A percentile compares a stretch with the other conserved stretches of the same genome.
Conservation (phyloP, 2,797 vertebrate species). For the Emys orbicularis region DNA sequence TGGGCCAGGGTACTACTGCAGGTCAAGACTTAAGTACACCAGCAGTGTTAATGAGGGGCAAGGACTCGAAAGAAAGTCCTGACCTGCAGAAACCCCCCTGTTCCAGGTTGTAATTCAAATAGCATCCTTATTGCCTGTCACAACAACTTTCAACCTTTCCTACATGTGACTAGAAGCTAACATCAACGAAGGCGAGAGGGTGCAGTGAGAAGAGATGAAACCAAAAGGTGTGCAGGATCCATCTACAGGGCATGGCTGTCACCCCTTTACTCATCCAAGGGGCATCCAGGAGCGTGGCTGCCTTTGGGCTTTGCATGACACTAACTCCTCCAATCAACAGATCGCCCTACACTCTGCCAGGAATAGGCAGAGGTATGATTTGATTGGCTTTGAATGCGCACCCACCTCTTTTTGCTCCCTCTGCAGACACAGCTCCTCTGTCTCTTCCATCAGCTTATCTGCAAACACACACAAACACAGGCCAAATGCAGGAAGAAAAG, state of each 20-base stretch:
- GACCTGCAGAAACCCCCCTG: not conserved
- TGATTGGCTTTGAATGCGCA: not conserved
- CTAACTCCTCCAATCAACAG: not conserved
- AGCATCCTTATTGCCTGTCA: not conserved
- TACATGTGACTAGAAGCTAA: not conserved
- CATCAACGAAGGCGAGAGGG: not conserved
- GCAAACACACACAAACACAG: conserved; percentile 56
- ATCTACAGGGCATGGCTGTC: not conserved
- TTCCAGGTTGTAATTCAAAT: not conserved
- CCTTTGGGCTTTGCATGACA: not conserved
- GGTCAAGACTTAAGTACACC: not conserved
- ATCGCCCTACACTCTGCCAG: not conserved
- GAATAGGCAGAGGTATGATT: not conserved
- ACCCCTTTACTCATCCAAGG: not conserved
- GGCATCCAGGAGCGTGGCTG: not conserved
- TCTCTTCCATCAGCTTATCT: conserved; percentile 99
- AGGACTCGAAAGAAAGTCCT: not conserved
- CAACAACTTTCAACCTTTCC: not conserved
- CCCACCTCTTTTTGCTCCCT: conserved; percentile 94
- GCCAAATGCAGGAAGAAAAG: conserved; percentile 3
- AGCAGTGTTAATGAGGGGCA: not conserved
- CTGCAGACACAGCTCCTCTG: conserved; percentile 94
- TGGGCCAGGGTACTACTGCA: not conserved
- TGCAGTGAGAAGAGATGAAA: not conserved
- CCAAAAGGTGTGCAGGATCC: not conserved